Evolutionary conservation across 2,888 invertebrate genomes (phyloP).

Genomic region (Zygogramma bicolorata): DNA sequence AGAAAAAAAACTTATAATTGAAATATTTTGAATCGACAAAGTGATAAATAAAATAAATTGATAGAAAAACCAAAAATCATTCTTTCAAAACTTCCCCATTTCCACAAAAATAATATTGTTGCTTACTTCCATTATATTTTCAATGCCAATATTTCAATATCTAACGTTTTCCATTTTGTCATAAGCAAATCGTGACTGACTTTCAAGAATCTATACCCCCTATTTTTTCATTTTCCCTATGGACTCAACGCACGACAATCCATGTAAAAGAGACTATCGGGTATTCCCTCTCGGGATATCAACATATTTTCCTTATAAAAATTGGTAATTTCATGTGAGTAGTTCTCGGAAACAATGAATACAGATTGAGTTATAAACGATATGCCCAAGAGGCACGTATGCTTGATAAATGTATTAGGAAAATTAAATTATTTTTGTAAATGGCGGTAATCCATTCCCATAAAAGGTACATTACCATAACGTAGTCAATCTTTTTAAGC

Average conservation of each 20-base stretch:
- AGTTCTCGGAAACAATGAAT: constrained; percentile 33
- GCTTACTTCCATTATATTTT: no score
- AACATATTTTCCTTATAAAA: constrained; percentile 28
- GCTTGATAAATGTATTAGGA: constrained; percentile 49
- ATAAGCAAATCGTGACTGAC: not conserved
- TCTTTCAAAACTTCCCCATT: no score
- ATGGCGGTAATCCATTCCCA: constrained; percentile 43
- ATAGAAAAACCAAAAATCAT: no score
- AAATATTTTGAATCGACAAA: no score
- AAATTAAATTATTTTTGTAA: constrained; percentile 58
- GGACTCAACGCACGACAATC: not conserved
- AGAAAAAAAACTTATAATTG: no score
- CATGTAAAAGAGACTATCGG: not conserved
- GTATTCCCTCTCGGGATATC: constrained; percentile 20
- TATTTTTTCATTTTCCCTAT: not conserved
- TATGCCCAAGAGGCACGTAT: constrained; percentile 38
- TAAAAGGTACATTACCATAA: constrained; percentile 41
- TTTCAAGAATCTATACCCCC: not conserved
- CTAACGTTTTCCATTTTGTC: no score
- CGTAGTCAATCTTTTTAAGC: constrained; percentile 37
- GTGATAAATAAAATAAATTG: no score
- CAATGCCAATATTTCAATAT: no score
- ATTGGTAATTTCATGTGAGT: constrained; percentile 31
- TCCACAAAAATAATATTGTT: no score
- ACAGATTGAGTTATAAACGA: constrained; percentile 43